phyloP scores from a whole-genome alignment of 2,113 vertebrate genomes.

The Plestiodon gilberti region DNA sequence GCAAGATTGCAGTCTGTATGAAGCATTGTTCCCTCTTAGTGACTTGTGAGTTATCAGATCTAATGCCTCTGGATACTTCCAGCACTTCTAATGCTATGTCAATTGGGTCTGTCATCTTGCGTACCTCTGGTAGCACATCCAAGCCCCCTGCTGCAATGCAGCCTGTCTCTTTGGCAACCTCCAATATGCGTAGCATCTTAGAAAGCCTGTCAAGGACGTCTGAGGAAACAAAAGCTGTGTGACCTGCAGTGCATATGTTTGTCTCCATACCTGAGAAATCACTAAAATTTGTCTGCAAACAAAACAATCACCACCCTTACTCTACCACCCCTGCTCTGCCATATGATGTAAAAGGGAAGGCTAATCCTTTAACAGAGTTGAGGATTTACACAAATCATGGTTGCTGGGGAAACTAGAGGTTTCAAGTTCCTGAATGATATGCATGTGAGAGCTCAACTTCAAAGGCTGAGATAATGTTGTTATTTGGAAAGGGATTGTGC shows the following conservation, averaged over 20 bases:
- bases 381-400: not conserved
- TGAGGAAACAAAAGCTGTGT: not conserved
- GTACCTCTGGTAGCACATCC: not conserved
- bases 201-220: not conserved
- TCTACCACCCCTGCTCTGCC: not conserved
- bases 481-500: not conserved
- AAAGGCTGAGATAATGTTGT: not conserved
- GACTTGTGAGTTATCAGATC: not conserved
- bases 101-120: not conserved
- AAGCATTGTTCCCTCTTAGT: not conserved
- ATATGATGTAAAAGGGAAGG: not conserved
- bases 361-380: not conserved
- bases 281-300: not conserved
- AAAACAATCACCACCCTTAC: not conserved
- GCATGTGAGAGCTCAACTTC: not conserved
- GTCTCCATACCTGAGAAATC: not conserved
- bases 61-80: not conserved
- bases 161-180: slow-evolving; percentile 14
- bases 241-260: not conserved
- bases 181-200: not conserved
- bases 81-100: not conserved
- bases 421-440: not conserved
- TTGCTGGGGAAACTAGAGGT: not conserved
- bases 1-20: not conserved
- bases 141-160: slow-evolving; percentile 2